These are phyloP conservation scores for roundworm (Caenorhabditis elegans) DNA, from an alignment of 1,140 invertebrate species.

Conservation along the genomic window DNA sequence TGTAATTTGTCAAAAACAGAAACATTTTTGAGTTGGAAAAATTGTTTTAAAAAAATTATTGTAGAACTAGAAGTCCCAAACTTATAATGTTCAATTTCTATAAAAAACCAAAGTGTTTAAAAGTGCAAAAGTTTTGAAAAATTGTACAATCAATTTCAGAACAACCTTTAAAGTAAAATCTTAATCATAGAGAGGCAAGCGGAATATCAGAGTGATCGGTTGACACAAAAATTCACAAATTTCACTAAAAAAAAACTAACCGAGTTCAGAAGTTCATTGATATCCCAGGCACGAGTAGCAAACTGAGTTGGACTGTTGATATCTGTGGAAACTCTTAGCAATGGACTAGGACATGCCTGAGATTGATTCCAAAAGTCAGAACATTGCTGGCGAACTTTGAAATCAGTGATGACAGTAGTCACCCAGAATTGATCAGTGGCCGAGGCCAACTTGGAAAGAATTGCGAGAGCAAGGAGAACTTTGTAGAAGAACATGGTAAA, in stretches of 20 bases:
- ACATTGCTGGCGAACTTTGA: slow-evolving; percentile 8
- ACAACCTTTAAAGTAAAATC: no score
- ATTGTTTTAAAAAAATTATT: no score
- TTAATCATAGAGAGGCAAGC: no score
- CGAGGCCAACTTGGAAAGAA: background rate
- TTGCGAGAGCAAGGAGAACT: background rate
- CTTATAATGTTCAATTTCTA: no score
- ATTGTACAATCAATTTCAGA: no score
- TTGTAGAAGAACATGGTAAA: background rate
- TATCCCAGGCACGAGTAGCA: background rate
- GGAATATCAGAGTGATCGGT: no score
- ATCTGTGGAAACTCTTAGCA: background rate
- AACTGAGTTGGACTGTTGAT: background rate
- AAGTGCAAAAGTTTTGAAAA: no score
- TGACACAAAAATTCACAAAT: no score
- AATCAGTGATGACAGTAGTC: background rate
- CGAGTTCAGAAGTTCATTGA: background rate
- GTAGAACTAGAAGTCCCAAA: no score
- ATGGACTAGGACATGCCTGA: background rate
- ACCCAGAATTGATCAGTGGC: background rate
- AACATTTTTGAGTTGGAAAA: no score
- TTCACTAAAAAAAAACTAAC: background rate
- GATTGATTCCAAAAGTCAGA: background rate
- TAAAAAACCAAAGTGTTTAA: no score
- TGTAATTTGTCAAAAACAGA: no score